A percentile compares a stretch with the other conserved stretches of the same genome.
Conservation (phyloP, 2,888 invertebrate species). For the Stenichneumon culpator region DNA sequence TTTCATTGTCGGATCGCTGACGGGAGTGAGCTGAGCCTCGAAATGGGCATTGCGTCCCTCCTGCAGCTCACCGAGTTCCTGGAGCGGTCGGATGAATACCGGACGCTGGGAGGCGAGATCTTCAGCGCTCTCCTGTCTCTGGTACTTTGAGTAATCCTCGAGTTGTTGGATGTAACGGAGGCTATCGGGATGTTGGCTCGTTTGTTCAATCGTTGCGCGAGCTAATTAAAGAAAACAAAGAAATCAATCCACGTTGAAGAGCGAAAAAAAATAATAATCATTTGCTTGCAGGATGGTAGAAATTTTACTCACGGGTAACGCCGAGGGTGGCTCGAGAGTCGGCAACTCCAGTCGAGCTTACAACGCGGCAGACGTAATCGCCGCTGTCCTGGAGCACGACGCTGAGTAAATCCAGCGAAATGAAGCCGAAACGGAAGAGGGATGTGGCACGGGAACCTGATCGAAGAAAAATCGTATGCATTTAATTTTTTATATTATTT, state of each 20-base stretch:
- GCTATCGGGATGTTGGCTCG: slow-evolving; percentile 96
- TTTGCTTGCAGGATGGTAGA: background rate
- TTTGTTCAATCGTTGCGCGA: slow-evolving; percentile 93
- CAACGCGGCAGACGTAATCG: slow-evolving; percentile 95
- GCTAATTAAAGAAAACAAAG: slow-evolving; percentile 83
- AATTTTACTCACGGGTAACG: slow-evolving; percentile 87
- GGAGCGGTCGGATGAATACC: slow-evolving; percentile 94
- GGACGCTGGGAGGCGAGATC: slow-evolving; percentile 93
- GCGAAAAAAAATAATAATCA: background rate
- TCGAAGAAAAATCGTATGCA: slow-evolving; percentile 53
- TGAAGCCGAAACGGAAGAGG: slow-evolving; percentile 98
- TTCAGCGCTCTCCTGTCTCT: slow-evolving; percentile 94
- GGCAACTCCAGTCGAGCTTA: slow-evolving; percentile 94
- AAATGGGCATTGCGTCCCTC: slow-evolving; percentile 97
- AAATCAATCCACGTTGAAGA: background rate
- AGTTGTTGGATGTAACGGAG: slow-evolving; percentile 95
- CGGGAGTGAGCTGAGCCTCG: slow-evolving; percentile 96
- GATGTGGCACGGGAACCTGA: slow-evolving; percentile 97
- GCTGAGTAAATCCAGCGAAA: slow-evolving; percentile 96
- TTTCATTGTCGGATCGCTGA: slow-evolving; percentile 97
- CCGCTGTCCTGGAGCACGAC: slow-evolving; percentile 95
- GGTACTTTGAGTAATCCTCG: slow-evolving; percentile 95
- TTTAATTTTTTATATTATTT: background rate
- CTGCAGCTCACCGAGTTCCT: slow-evolving; percentile 94
- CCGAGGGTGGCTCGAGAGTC: slow-evolving; percentile 94